phyloP scores from a whole-genome alignment of 2,797 vertebrate genomes.

The Rhabdophis nuchalis region DNA sequence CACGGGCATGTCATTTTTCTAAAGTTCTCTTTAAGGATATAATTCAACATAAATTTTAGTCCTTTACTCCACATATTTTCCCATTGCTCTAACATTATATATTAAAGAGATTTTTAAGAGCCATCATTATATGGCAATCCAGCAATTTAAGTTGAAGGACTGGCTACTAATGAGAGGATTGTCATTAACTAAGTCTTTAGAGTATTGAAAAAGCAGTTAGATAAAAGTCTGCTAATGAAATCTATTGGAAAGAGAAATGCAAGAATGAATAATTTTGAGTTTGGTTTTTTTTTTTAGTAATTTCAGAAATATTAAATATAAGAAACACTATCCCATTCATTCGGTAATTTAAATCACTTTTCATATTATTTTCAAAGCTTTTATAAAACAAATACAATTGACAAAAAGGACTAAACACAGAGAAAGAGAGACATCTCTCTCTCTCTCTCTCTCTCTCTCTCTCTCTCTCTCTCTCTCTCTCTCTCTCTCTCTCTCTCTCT shows the following conservation, averaged over 20 bases:
- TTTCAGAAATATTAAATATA: slow-evolving; percentile 3
- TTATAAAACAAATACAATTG: slow-evolving; percentile 33
- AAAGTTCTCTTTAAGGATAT: neutral
- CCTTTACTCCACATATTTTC: neutral
- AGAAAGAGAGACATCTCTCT: too few relatives aligned
- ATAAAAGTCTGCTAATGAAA: neutral
- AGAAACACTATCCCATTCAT: neutral
- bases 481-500: too few relatives aligned
- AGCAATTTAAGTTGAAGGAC: neutral
- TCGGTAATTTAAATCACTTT: slow-evolving; percentile 18
- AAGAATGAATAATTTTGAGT: neutral
- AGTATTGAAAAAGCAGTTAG: neutral
- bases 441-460: too few relatives aligned
- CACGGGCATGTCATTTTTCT: neutral
- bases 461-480: too few relatives aligned
- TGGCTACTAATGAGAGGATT: neutral
- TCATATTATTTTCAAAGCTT: slow-evolving; percentile 10
- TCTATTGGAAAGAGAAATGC: slow-evolving; percentile 1
- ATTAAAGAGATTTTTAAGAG: neutral
- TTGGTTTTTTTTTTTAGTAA: slow-evolving; percentile 26
- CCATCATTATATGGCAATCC: neutral
- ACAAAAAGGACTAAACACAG: neutral
- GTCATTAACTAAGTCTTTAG: slow-evolving; percentile 10
- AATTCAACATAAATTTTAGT: neutral
- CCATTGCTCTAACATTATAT: neutral